Evolutionary conservation across 2,113 vertebrate species (phyloP).

Genomic region (Campylomormyrus tamandua): DNA sequence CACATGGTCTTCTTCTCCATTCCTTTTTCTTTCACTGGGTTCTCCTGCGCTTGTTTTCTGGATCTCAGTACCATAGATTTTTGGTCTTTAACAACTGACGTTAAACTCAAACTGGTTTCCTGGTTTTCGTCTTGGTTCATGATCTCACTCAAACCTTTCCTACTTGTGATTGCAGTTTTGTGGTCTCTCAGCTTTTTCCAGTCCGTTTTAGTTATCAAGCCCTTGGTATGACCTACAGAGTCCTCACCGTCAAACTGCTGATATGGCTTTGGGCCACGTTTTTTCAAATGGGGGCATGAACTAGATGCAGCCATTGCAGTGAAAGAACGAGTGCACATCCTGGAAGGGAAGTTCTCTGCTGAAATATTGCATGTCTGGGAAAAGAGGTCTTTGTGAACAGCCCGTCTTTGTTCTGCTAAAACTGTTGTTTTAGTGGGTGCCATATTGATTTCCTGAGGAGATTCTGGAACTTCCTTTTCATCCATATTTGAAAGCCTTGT

Average conservation of each 20-base stretch:
- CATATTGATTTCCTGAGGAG: conserved; percentile 49
- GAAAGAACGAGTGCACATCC: conserved; percentile 97
- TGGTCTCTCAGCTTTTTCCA: conserved; percentile 24
- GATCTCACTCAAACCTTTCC: conserved; percentile 12
- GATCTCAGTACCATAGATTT: conserved; percentile 90
- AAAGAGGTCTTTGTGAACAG: conserved; percentile 53
- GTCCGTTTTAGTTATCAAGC: conserved; percentile 21
- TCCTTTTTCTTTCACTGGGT: conserved; percentile 67
- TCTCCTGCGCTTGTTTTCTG: conserved; percentile 71
- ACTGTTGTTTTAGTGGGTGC: conserved; percentile 49
- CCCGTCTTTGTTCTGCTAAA: conserved; percentile 58
- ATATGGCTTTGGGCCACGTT: conserved; percentile 38
- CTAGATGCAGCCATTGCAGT: conserved; percentile 71
- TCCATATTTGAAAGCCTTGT: conserved; percentile 53
- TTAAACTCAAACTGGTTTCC: conserved; percentile 3
- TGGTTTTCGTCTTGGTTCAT: conserved; percentile 21
- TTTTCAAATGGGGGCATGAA: conserved; percentile 49
- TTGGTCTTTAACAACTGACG: conserved; percentile 60
- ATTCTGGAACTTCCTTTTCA: conserved; percentile 41
- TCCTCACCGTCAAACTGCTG: conserved; percentile 11
- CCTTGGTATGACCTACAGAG: conserved; percentile 49
- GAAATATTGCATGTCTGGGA: conserved; percentile 65
- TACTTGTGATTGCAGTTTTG: conserved; percentile 9
- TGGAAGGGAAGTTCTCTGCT: conserved; percentile 62
- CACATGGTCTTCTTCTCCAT: conserved; percentile 49